Percentiles rank a stretch among this genome's conserved stretches.
phyloP scores from a whole-genome alignment of 2,797 vertebrate species.

The Esox masquinongy region DNA sequence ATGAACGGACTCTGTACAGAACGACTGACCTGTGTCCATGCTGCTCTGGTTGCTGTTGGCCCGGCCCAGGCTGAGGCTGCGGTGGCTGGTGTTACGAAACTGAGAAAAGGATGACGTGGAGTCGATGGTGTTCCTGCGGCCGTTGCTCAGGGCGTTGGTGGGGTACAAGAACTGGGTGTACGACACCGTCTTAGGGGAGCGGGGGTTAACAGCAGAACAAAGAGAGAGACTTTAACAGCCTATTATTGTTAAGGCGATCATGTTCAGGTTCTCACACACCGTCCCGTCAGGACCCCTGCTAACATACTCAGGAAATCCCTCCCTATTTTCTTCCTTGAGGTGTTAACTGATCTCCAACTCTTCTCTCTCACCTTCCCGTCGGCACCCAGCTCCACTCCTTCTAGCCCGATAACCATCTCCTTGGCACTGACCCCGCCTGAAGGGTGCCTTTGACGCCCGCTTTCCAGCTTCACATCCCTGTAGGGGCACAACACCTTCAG shows the following conservation, averaged over 20 bases:
- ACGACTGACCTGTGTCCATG: slow-evolving; percentile 86
- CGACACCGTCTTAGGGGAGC: slow-evolving; percentile 85
- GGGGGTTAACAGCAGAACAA: slow-evolving; percentile 23
- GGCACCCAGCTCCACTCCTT: slow-evolving; percentile 96
- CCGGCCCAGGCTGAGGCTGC: slow-evolving; percentile 91
- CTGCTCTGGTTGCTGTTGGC: slow-evolving; percentile 97
- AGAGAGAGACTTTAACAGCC: slow-evolving; percentile 11
- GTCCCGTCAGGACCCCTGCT: too few relatives aligned
- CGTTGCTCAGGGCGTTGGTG: slow-evolving; percentile 88
- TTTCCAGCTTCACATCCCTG: slow-evolving; percentile 92
- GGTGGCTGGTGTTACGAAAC: slow-evolving; percentile 92
- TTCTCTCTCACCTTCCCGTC: slow-evolving; percentile 90
- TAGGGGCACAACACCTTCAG: slow-evolving; percentile 53
- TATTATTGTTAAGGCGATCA: background rate
- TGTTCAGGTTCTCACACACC: background rate
- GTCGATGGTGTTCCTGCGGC: slow-evolving; percentile 93
- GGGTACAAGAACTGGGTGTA: slow-evolving; percentile 97
- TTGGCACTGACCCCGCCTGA: slow-evolving; percentile 89
- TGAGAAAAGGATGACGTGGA: slow-evolving; percentile 96
- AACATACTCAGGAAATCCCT: too few relatives aligned
- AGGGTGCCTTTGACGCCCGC: slow-evolving; percentile 89
- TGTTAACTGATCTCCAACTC: background rate
- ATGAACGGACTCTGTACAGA: background rate
- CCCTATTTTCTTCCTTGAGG: background rate
- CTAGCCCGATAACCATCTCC: slow-evolving; percentile 94